Base-by-base conservation (phyloP, 2,797 vertebrate genomes). In the Lagocephalus sceleratus region DNA sequence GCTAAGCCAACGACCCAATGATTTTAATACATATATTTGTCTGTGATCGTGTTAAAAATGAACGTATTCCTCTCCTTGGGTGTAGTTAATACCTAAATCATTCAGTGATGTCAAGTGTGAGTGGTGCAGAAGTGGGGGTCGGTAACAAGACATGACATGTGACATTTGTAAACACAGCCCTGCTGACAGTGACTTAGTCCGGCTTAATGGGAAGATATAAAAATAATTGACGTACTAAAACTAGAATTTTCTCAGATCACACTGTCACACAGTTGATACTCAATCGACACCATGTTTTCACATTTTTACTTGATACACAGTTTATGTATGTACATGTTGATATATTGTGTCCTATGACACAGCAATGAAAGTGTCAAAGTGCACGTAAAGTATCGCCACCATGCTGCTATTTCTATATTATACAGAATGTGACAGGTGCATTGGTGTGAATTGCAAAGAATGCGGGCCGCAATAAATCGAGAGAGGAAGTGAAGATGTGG, bases 361-460 rank as follows among this genome's bases (percentile, higher is more conserved):
- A 20, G 38, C 35, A 59, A 51, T 68, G 9, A 35, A 62, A 45
- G 40, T 71, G 66, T 70, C 59, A 65, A 29, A 57, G 32, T 41
- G 12, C 63, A 66, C 53, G 66, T 73, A 59, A 68, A 66, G 52
- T 52, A 57, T 68, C 51, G 48, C 48, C 26, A 48, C 32, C 32
- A 35, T 3, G 32, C 52, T 45, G 38, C 26, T 22, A 54, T 52
- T 73, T 76, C 56, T 48, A 20, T 20, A 57, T 32, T 38, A 47
- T 25, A 40, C 56, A 47, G 45, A 73, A 71, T 54, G 51, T 66
- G 53, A 77, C 74, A 81, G 68, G 67, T 77, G 67, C 51, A 55
- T 50, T 41, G 62, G 54, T 73, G 57, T 68, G 57, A 78, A 81
- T 19, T 53, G 43, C 62, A 38, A 41, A 53, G 62, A 70, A 69